Conservation (phyloP, 2,888 invertebrate genomes). For the Dermolepida albohirtum region DNA sequence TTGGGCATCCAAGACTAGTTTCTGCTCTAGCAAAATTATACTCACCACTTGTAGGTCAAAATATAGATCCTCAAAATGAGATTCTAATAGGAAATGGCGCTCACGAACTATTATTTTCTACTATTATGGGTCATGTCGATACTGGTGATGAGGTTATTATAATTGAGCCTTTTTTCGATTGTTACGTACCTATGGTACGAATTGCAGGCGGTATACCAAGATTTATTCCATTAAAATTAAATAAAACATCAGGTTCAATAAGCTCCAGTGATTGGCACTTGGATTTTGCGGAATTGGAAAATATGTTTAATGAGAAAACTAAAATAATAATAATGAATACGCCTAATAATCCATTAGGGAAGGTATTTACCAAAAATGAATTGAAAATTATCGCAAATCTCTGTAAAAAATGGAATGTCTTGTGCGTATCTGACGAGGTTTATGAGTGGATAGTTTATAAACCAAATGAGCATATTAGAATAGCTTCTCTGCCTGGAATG, state of each 20-base stretch:
- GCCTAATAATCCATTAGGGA: constrained; percentile 97
- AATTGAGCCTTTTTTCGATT: constrained; percentile 98
- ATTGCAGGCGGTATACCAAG: constrained; percentile 87
- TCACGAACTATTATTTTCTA: constrained; percentile 90
- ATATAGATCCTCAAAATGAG: constrained; percentile 86
- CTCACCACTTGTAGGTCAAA: constrained; percentile 77
- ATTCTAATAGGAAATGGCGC: constrained; percentile 92
- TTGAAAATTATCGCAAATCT: constrained; percentile 83
- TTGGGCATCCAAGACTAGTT: constrained; percentile 91
- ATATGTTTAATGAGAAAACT: constrained; percentile 86
- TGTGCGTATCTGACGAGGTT: constrained; percentile 96
- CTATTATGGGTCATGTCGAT: constrained; percentile 86
- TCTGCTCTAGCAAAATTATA: constrained; percentile 87
- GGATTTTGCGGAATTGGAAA: constrained; percentile 82
- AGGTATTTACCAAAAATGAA: constrained; percentile 81
- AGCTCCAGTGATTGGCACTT: constrained; percentile 81
- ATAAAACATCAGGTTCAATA: background rate
- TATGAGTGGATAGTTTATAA: constrained; percentile 96
- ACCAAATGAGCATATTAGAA: constrained; percentile 85
- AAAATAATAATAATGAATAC: constrained; percentile 95
- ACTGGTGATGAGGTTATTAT: constrained; percentile 92
- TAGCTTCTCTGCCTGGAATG: constrained; percentile 94
- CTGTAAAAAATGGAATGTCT: constrained; percentile 90
- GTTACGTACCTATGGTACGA: constrained; percentile 94
- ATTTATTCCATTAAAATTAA: constrained; percentile 85